Evolutionary conservation across 2,888 invertebrate genomes (phyloP), one percentile per base, ranked within the genome.

Genomic region (Lissonota sp.): DNA sequence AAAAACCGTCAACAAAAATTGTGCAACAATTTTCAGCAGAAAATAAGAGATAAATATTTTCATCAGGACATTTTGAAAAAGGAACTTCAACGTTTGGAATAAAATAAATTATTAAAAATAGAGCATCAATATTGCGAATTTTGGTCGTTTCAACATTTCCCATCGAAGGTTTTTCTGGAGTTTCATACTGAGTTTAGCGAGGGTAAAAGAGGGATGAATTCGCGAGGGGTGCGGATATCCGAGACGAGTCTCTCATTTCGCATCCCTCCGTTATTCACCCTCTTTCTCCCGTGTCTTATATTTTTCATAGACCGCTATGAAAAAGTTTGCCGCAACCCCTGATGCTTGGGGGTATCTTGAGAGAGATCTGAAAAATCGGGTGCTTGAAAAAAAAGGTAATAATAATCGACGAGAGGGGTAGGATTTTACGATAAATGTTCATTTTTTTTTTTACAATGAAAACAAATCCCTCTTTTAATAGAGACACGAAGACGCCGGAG

Each of bases 401-500:
- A 67, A 51, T 67, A 67, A 67, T 76, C 53, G 58, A 53, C 62
- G 5, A 10, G 42, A 67, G 53, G 53, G 53, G 6, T 74, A n/a
- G n/a, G n/a, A n/a, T 26, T 26, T 16, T 44, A 44, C 14, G 8
- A 26, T 26, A 26, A 26, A 46, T 8, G 16, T 39, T 46, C 14
- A 51, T 16, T 83, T 60, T 77, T 76, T 49, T 69, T 37, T 78
- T 80, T 78, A 73, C 80, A 40, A 83, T 86, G 80, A 83, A 84
- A 83, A 82, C 83, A 12, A n/a, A 60, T 39, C 26, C 46, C 46
- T 85, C 86, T 3, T 3, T 26, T 26, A 26, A 26, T 26, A 26
- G 84, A 86, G 84, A 83, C 83, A 84, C 80, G 86, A 75, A 77
- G 77, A 72, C 82, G 77, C 62, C 74, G 63, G 51, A 72, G 42